phyloP scores from a whole-genome alignment of 2,113 vertebrate species.

The Chauna torquata region DNA sequence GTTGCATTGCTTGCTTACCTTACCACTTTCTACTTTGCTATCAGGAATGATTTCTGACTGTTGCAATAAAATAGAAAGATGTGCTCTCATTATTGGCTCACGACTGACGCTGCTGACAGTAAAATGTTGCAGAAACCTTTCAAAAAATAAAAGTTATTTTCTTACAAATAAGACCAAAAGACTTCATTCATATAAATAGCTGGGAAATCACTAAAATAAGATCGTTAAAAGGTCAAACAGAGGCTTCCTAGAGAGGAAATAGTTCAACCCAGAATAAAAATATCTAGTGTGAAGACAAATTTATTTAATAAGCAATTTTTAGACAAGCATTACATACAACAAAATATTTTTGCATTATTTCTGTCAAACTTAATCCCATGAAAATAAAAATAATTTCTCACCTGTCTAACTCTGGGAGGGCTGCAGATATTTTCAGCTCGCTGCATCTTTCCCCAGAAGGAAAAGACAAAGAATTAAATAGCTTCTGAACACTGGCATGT shows the following conservation, averaged over 20 bases:
- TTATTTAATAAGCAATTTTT: not conserved
- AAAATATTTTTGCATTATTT: not conserved
- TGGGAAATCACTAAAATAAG: not conserved
- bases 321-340: not conserved
- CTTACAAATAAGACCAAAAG: not conserved
- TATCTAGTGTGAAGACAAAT: not conserved
- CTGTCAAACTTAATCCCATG: not conserved
- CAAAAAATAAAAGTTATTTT: not conserved
- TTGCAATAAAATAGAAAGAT: conserved; percentile 85
- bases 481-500: conserved; percentile 82
- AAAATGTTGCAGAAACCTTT: conserved; percentile 91
- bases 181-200: not conserved
- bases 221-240: not conserved
- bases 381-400: conserved; percentile 54
- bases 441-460: conserved; percentile 79
- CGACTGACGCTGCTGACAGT: conserved; percentile 84
- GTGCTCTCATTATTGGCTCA: conserved; percentile 83
- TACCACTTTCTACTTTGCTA: conserved; percentile 66
- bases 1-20: conserved; percentile 76
- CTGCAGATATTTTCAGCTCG: conserved; percentile 79
- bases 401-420: conserved; percentile 86
- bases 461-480: conserved; percentile 79
- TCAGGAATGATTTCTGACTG: conserved; percentile 69
- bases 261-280: not conserved
- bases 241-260: not conserved